A percentile compares a stretch with the other conserved stretches of the same genome.
Evolutionary conservation across 2,888 invertebrate species (phyloP).

Genomic region (Caenorhabditis auriculariae): DNA sequence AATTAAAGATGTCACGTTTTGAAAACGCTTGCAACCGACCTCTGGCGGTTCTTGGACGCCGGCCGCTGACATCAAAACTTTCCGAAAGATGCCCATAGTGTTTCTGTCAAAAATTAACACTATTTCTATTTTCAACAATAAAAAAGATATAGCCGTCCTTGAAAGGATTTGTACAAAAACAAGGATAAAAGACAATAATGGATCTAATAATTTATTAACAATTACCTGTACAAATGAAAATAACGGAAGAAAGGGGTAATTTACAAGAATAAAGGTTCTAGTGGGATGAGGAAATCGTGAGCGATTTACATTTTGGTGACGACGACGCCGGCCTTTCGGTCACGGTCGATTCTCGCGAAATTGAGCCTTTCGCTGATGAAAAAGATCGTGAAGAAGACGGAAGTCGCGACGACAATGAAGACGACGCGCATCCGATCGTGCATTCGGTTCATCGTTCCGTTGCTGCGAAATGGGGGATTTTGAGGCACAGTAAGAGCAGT

Average conservation of each 20-base stretch:
- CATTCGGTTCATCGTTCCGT: slow-evolving; percentile 56
- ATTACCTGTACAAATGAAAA: neutral
- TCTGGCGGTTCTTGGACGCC: slow-evolving; percentile 26
- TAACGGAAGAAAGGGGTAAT: neutral
- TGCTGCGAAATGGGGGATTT: slow-evolving; percentile 30
- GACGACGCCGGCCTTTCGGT: slow-evolving; percentile 43
- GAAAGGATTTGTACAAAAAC: slow-evolving; percentile 7
- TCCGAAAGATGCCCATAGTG: slow-evolving; percentile 53
- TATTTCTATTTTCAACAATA: neutral
- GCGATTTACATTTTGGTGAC: slow-evolving; percentile 34
- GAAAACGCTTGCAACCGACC: neutral
- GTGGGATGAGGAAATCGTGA: neutral
- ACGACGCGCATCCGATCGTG: slow-evolving; percentile 54
- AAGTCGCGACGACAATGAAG: slow-evolving; percentile 44
- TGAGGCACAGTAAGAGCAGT: neutral
- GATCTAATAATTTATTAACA: too few relatives aligned
- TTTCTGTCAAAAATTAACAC: neutral
- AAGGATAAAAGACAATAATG: neutral
- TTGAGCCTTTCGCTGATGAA: slow-evolving; percentile 34
- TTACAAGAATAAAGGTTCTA: neutral
- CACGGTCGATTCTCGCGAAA: slow-evolving; percentile 32
- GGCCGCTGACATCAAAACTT: slow-evolving; percentile 39
- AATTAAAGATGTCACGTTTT: neutral
- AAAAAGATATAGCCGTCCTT: slow-evolving; percentile 1
- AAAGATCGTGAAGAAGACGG: slow-evolving; percentile 43